These are phyloP conservation scores for Ecliptopera silaceata DNA, from an alignment of 2,888 invertebrate species.

Conservation along the genomic window DNA sequence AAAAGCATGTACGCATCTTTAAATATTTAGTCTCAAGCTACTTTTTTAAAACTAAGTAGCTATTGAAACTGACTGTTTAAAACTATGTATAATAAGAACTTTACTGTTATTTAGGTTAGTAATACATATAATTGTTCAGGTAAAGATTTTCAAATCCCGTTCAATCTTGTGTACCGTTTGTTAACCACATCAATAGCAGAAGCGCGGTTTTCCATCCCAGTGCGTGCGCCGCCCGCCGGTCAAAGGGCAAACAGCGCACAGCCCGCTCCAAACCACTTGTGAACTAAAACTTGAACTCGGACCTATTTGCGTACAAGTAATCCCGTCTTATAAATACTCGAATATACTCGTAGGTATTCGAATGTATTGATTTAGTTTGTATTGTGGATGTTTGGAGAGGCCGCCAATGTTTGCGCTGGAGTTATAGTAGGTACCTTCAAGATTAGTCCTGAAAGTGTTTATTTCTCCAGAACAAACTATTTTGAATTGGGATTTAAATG, in stretches of 20 bases:
- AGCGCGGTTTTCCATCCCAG: conserved; percentile 31
- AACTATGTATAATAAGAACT: no score
- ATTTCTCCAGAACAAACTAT: not conserved
- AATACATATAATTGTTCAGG: no score
- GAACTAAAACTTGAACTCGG: conserved; percentile 49
- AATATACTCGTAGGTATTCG: conserved; percentile 14
- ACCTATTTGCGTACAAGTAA: conserved; percentile 61
- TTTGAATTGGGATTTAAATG: not conserved
- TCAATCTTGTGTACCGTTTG: no score
- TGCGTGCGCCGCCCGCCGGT: conserved; percentile 48
- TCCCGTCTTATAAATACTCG: conserved; percentile 34
- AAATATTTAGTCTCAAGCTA: no score
- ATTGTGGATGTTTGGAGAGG: conserved; percentile 27
- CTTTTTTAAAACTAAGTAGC: no score
- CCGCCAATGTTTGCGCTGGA: conserved; percentile 18
- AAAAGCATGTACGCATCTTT: no score
- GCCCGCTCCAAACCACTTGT: conserved; percentile 51
- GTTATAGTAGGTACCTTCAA: conserved; percentile 14
- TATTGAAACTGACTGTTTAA: no score
- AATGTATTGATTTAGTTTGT: conserved; percentile 38
- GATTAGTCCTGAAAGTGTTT: conserved; percentile 17
- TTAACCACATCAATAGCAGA: conserved; percentile 1
- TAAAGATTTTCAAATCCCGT: no score
- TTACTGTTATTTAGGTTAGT: no score
- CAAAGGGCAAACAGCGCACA: conserved; percentile 60